Evolutionary conservation across 2,113 vertebrate species (phyloP).

Genomic region (Thinocorus orbignyianus): DNA sequence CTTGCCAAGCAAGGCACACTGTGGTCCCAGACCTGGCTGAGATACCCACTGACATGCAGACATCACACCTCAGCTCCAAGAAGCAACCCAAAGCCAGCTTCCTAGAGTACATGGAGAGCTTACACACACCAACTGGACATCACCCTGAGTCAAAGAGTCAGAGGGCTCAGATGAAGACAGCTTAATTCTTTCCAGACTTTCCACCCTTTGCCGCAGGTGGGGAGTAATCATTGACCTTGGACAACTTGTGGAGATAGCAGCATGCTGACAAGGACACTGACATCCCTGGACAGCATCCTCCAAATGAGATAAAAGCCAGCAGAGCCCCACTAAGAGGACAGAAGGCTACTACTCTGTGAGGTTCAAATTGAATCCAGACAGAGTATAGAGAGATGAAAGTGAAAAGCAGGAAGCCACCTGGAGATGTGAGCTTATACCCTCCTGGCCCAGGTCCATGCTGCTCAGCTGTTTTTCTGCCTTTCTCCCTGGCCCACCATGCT

Average conservation of each 20-base stretch:
- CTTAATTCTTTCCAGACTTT: neutral
- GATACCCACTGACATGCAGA: neutral
- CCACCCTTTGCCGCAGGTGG: neutral
- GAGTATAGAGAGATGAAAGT: neutral
- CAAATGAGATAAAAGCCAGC: neutral
- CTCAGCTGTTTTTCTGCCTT: neutral
- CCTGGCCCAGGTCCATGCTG: neutral
- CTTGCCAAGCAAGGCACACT: neutral
- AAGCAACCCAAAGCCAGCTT: neutral
- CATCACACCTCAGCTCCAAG: neutral
- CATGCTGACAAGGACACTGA: neutral
- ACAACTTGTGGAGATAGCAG: neutral
- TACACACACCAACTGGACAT: neutral
- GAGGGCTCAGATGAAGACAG: neutral
- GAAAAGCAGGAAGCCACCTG: neutral
- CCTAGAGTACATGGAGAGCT: neutral
- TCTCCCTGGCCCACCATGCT: neutral
- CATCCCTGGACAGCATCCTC: neutral
- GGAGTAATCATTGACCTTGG: neutral
- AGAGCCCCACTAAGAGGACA: neutral
- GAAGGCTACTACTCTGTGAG: neutral
- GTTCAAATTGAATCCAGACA: neutral
- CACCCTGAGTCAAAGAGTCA: neutral
- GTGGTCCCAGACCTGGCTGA: neutral
- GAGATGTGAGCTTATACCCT: neutral